Base-by-base conservation (phyloP, 2,113 vertebrate species). In the Percopsis transmontana region DNA sequence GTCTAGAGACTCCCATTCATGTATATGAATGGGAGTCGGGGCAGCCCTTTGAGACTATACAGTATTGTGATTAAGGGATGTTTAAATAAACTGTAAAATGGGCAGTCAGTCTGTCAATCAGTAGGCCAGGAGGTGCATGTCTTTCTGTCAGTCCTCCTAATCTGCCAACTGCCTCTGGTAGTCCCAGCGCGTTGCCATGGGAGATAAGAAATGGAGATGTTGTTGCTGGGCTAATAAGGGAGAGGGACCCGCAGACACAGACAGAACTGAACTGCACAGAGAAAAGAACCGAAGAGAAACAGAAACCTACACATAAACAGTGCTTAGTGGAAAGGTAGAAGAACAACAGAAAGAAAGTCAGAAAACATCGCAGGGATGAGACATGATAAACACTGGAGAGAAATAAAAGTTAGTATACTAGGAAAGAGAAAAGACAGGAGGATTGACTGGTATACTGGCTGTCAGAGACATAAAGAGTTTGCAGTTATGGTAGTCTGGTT, bases 131-230 rank as follows among this genome's bases (percentile, higher is more conserved):
- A 20, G 58, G 9, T 10, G 10, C 2, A 13, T 12, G 1, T 20
- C 8, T n/a, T 50, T 19, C n/a, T 4, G n/a, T 1, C 27, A 21
- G n/a, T 39, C 20, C 7, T 27, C 53, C 45, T 62, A 48, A 77
- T 80, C 66, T 60, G 39, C 63, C 42, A 40, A 19, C 1, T 2
- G 61, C 59, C 62, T 63, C 44, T 38, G 70, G 60, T 33, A 9
- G 39, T 21, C 19, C 38, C 42, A 55, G 62, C 44, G 33, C 39
- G 77, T 75, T 82, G 63, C 79, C 18, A 71, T 51, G 75, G 77
- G 70, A 82, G 81, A 81, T 81, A 12, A 65, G 77, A 45, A 53
- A 81, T 79, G 55, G 76, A 73, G 72, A 81, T 80, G 68, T 77
- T 70, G 47, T 68, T 68, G 61, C 66, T 12, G 27, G 47, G 74